Evolutionary conservation across 2,888 invertebrate genomes (phyloP), one percentile per base, ranked within the genome.

Genomic region (Drosophila siamana): DNA sequence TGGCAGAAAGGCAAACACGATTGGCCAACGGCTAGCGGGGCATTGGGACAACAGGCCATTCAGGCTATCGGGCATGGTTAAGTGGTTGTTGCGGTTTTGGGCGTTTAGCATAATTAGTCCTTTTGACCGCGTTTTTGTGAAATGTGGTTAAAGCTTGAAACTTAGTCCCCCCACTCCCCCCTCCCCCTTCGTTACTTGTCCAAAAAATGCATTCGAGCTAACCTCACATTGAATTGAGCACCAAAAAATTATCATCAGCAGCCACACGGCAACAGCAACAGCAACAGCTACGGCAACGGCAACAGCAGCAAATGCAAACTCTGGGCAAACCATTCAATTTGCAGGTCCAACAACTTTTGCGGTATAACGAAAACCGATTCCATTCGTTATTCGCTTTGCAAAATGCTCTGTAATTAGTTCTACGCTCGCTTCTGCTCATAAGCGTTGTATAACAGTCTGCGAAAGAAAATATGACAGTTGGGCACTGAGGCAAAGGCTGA

Each of bases 71-170:
- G 68, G 64, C 66, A 70, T 60, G 80, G 78, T 73, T 79, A 85
- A 83, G 85, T 87, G 88, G 88, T 79, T 73, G 74, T 64, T 87
- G 86, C 75, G 89, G 87, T 69, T 85, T 79, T 64, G 71, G 78
- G 75, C 81, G 78, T 90, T 89, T 89, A 86, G 82, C 78, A 83
- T 89, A 90, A 89, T 90, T 89, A 89, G 89, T 89, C 77, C 78
- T 76, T 86, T 78, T 78, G 75, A 82, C 90, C 89, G 80, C 89
- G 85, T 76, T 86, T 86, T 69, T 76, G 67, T 70, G 69, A 88
- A 85, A 80, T 86, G 83, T 47, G 83, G 83, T 78, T 69, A 48
- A 54, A 63, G 65, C 59, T 62, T 69, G 33, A 43, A 70, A 54
- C 56, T 55, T 60, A 44, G 19, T 19, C 3, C 19, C 2, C 2